Conservation (phyloP, 2,888 invertebrate species). For the Ommatoiulus sabulosus region DNA sequence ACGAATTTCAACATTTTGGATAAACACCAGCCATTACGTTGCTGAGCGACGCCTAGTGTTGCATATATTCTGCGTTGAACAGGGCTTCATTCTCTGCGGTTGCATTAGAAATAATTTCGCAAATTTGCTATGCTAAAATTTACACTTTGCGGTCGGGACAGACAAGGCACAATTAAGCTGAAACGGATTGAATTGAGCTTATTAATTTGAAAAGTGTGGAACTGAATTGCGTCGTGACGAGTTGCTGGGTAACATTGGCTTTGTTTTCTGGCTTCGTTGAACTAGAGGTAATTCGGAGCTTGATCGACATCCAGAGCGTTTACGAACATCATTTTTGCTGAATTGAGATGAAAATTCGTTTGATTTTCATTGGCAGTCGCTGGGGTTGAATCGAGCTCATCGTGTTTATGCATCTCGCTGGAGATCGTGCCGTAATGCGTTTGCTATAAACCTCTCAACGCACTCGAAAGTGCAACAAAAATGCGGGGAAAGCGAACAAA, state of each 20-base stretch:
- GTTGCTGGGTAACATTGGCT: slow-evolving; percentile 9
- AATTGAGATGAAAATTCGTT: neutral
- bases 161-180: slow-evolving; percentile 14
- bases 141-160: slow-evolving; percentile 14
- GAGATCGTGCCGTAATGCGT: neutral
- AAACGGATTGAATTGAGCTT: slow-evolving; percentile 17
- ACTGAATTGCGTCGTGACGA: neutral
- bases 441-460: neutral
- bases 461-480: neutral
- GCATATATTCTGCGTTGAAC: neutral
- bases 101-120: neutral
- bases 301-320: neutral
- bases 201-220: neutral
- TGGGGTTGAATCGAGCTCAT: neutral
- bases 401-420: neutral
- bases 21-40: slow-evolving; percentile 13
- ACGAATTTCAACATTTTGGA: neutral
- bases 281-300: neutral
- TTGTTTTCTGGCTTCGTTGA: slow-evolving; percentile 18
- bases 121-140: neutral
- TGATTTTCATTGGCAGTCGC: neutral
- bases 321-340: neutral
- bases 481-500: neutral
- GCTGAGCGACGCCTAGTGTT: neutral
- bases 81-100: neutral